Percentiles rank a stretch among this genome's conserved stretches.
Conservation (phyloP, 2,888 invertebrate species). For the Eueremaeus valkanovi region DNA sequence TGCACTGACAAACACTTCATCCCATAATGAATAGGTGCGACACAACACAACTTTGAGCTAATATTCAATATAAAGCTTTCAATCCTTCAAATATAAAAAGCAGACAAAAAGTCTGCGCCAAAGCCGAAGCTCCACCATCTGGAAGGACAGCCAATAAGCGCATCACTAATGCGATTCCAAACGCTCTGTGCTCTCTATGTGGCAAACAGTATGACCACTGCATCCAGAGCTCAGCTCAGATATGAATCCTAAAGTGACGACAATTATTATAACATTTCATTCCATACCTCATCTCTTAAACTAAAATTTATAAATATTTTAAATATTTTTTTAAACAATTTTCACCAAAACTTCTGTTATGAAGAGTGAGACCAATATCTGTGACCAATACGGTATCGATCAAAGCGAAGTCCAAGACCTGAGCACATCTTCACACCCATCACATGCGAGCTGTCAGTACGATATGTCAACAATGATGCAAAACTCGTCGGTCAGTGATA, state of each 20-base stretch:
- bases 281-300: not conserved
- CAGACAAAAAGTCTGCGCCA: conserved; percentile 26
- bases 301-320: not conserved
- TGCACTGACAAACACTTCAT: conserved; percentile 23
- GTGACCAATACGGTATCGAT: not conserved
- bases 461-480: conserved; percentile 11
- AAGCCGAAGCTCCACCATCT: conserved; percentile 4
- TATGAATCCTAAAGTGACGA: not conserved
- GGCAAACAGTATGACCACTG: not conserved
- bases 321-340: not conserved
- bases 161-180: not conserved
- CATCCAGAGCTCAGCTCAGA: not conserved
- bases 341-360: not conserved
- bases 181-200: not conserved
- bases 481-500: conserved; percentile 1
- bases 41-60: conserved; percentile 20
- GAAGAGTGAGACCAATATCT: conserved; percentile 3
- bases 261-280: not conserved
- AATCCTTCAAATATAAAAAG: conserved; percentile 18
- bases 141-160: not conserved
- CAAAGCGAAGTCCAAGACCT: conserved; percentile 18
- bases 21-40: conserved; percentile 15
- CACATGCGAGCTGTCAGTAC: not conserved
- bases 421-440: not conserved
- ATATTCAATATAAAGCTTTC: conserved; percentile 34